Evolutionary conservation across 1,140 invertebrate genomes (phyloP), one percentile per base, ranked within the genome.

Genomic region (Octopus bimaculoides): DNA sequence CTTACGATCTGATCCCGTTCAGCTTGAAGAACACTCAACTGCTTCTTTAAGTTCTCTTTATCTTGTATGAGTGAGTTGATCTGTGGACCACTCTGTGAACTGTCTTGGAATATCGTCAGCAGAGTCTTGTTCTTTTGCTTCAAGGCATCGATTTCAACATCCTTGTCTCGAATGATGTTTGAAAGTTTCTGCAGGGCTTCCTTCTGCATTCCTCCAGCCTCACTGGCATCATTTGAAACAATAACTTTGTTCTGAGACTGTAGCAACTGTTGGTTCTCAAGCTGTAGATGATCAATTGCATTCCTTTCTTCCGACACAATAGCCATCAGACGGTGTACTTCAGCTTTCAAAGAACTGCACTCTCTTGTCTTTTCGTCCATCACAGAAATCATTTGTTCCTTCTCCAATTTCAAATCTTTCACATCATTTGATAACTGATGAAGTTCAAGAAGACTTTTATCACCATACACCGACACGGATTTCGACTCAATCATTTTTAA

Each of bases 1-100:
- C 92, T 92, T 53, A 95, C 93, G n/a, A 96, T 90, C 88, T 95
- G 93, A 71, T 93, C 93, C 85, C 94, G 93, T 85, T 96, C 95
- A 4, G 77, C 87, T 84, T 89, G 88, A 52, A 90, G 85, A 1
- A 80, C 77, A 41, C 83, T 79, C 5, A 91, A 52, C 75, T 91
- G 88, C 77, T 89, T 88, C 2, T 77, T 80, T 0, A 91, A 82
- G 75, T 86, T 86, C 54, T 91, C 89, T 71, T 88, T 89, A 77
- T 91, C 91, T 54, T 87, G 81, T 52, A 90, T 81, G 9, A 91
- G 81, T 54, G 81, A 81, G 54, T 77, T 84, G n/a, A 89, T 77
- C 75, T 88, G 84, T 12, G 81, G 55, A 52, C 85, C 87, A 53
- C 84, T 81, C 20, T 77, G 54, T 4, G 86, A 85, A 73, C 83